phyloP scores from a whole-genome alignment of 2,113 vertebrate species.

The Microtus montanus region DNA sequence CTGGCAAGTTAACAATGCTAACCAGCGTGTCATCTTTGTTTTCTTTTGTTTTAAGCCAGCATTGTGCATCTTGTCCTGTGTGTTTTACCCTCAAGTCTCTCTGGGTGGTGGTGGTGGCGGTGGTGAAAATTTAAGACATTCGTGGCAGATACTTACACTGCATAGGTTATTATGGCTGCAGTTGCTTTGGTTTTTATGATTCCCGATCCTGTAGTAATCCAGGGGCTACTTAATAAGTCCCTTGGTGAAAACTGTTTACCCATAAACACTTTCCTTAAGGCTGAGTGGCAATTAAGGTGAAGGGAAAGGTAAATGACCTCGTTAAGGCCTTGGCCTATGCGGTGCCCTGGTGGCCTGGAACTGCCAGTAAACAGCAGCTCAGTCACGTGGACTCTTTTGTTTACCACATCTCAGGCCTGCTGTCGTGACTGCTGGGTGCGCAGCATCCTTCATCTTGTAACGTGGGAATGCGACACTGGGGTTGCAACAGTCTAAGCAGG shows the following conservation, averaged over 20 bases:
- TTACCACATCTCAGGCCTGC: slow-evolving; percentile 6
- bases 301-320: slow-evolving; percentile 76
- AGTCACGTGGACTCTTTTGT: slow-evolving; percentile 2
- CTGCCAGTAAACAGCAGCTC: slow-evolving; percentile 43
- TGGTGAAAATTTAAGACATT: slow-evolving; percentile 57
- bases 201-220: slow-evolving; percentile 58
- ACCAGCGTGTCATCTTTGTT: neutral
- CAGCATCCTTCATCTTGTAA: neutral
- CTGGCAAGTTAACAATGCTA: neutral
- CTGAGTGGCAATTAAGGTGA: slow-evolving; percentile 73
- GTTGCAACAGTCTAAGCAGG: neutral
- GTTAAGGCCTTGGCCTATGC: slow-evolving; percentile 59
- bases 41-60: neutral
- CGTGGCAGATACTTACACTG: slow-evolving; percentile 33
- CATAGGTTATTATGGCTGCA: slow-evolving; percentile 64
- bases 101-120: neutral
- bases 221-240: slow-evolving; percentile 69
- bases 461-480: neutral
- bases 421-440: slow-evolving; percentile 22
- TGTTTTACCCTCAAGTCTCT: slow-evolving; percentile 32
- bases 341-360: slow-evolving; percentile 49
- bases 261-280: slow-evolving; percentile 73
- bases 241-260: slow-evolving; percentile 75
- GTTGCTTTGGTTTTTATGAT: slow-evolving; percentile 67
- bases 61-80: neutral